Base-by-base conservation (phyloP, 2,888 invertebrate species). In the Apamea anceps region DNA sequence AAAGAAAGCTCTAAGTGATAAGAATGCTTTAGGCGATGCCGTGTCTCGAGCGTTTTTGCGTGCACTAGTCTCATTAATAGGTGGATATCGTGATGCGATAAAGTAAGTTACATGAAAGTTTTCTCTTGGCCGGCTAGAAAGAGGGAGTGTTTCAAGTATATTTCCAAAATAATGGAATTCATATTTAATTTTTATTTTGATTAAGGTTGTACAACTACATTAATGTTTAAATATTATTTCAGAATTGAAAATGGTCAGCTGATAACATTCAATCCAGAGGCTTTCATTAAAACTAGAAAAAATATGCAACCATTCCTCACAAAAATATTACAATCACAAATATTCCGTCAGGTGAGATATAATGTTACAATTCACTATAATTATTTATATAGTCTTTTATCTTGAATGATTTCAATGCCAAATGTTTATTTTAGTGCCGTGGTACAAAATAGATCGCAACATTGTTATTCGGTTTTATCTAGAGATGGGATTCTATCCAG, bases 61-160 rank as follows among this genome's bases (percentile, higher is more conserved):
- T 82, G 98, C 99, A 18, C 97, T 99, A 88, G 99, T 99, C 21
- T 98, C 99, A 94, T 97, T 99, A 77, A 99, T 99, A 91, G 99
- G 99, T 72, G 99, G 99, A 85, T 99, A 99, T 94, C 97, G 99
- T 85, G 99, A 99, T 95, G 99, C 99, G 51, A 97, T 99, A 68
- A 98, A 98, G 94, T 98, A 92, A 93, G 92, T 85, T 72, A 54
- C 54, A 25, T 37, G 12, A 71, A 81, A 73, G 5, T 3, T 65
- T 60, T 60, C 10, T 28, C 18, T 57, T 42, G 18, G 12, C 37
- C 37, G 42, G 42, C 37, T 57, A 45, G 32, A 66, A 48, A 60
- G 7, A 10, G 32, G 42, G 28, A 32, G 60, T 48, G 32, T 37
- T 57, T 57, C 21, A 42, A 62, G 37, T 66, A 73, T 48, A 48